Percentiles rank a stretch among this genome's conserved stretches.
phyloP scores from a whole-genome alignment of 2,797 vertebrate genomes.

The Knipowitschia caucasica region DNA sequence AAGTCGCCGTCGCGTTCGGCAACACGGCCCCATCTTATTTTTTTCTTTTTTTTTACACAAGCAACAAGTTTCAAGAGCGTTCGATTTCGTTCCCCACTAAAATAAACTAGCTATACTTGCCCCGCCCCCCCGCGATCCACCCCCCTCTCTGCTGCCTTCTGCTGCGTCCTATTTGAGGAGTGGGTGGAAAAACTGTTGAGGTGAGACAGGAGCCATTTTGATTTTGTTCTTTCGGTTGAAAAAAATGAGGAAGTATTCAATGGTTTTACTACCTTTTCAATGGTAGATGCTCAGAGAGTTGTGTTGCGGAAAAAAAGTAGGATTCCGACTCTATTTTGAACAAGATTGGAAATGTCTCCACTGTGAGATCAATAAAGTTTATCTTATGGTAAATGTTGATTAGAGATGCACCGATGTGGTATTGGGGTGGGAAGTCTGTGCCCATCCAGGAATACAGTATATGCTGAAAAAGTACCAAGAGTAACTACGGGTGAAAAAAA shows the following conservation, averaged over 20 bases:
- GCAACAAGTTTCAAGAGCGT: constrained; percentile 66
- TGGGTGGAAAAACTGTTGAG: neutral
- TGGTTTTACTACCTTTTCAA: too few relatives aligned
- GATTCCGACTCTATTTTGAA: too few relatives aligned
- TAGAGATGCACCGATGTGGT: too few relatives aligned
- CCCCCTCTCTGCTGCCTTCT: constrained; percentile 36
- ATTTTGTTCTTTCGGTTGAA: neutral
- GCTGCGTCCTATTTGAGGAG: constrained; percentile 19
- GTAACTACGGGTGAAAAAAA: too few relatives aligned
- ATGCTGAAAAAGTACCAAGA: too few relatives aligned
- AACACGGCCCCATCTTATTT: constrained; percentile 41
- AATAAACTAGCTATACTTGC: constrained; percentile 78
- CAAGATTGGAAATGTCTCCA: too few relatives aligned
- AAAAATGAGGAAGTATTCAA: neutral
- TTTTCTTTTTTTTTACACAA: constrained; percentile 65
- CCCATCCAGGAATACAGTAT: too few relatives aligned
- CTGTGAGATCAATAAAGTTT: too few relatives aligned
- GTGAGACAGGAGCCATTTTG: constrained; percentile 21
- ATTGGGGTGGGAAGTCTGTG: too few relatives aligned
- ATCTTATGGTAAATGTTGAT: too few relatives aligned
- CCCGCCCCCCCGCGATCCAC: constrained; percentile 14
- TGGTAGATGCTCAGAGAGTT: too few relatives aligned
- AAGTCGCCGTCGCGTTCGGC: constrained; percentile 64
- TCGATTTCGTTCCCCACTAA: constrained; percentile 65
- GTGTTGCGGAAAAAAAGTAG: too few relatives aligned